phyloP scores from a whole-genome alignment of 2,888 invertebrate species.

The Glaucopsyche alexis region DNA sequence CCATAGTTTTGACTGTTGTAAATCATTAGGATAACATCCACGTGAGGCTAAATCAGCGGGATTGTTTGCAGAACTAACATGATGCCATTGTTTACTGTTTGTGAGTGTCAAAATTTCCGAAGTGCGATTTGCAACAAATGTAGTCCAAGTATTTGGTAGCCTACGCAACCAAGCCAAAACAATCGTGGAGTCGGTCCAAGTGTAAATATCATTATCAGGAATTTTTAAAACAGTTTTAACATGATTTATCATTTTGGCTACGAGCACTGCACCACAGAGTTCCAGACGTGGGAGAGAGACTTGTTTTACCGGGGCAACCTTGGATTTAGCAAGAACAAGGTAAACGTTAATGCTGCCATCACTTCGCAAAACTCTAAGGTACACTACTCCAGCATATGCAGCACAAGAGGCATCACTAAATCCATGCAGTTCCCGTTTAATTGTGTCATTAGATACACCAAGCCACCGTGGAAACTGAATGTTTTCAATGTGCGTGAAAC shows the following conservation, averaged over 20 bases:
- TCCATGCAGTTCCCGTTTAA: slow-evolving; percentile 3
- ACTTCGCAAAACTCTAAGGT: slow-evolving; percentile 26
- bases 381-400: slow-evolving; percentile 32
- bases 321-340: slow-evolving; percentile 1
- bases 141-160: slow-evolving; percentile 13
- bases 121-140: slow-evolving; percentile 26
- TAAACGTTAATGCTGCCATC: slow-evolving; percentile 17
- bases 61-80: slow-evolving; percentile 15
- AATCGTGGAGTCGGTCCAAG: slow-evolving; percentile 13
- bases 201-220: background rate
- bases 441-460: background rate
- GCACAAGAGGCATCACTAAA: slow-evolving; percentile 30
- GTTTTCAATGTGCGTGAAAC: background rate
- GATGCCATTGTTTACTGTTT: slow-evolving; percentile 22
- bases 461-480: slow-evolving; percentile 20
- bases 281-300: too few relatives aligned
- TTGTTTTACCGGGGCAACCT: slow-evolving; percentile 10
- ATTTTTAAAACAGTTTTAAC: background rate
- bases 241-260: too few relatives aligned
- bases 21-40: background rate
- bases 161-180: slow-evolving; percentile 25
- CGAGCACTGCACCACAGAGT: too few relatives aligned
- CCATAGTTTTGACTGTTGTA: background rate
- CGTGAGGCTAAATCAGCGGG: slow-evolving; percentile 7
- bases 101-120: slow-evolving; percentile 15